Conservation (phyloP, 2,113 vertebrate genomes). For the Dicrurus megarhynchus region DNA sequence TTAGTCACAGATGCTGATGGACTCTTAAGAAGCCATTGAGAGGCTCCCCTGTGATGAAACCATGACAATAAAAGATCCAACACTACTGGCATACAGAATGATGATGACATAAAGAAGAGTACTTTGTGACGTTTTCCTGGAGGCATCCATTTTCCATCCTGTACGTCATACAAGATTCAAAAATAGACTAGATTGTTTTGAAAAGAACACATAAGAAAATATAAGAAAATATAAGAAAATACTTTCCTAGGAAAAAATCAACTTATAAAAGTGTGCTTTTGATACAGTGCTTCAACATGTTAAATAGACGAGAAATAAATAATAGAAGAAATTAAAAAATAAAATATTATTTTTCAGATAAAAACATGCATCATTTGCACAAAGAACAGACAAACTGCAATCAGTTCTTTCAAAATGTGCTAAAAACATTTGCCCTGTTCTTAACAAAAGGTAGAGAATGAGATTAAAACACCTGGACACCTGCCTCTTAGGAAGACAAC, state of each 20-base stretch:
- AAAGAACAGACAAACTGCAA: background rate
- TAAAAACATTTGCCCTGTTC: background rate
- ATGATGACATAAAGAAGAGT: background rate
- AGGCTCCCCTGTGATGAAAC: conserved; percentile 5
- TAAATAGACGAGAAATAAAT: background rate
- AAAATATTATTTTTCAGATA: background rate
- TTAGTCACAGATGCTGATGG: background rate
- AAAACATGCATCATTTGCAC: background rate
- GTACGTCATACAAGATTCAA: background rate
- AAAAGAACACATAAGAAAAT: background rate
- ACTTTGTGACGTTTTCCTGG: background rate
- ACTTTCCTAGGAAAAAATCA: background rate
- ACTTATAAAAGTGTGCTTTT: background rate
- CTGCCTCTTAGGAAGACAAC: background rate
- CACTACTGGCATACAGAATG: background rate
- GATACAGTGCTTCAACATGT: background rate
- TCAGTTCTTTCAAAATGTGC: background rate
- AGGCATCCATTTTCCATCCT: background rate
- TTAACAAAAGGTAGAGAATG: background rate
- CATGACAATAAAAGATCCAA: background rate
- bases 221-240: background rate
- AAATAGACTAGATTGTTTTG: background rate
- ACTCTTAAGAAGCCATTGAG: background rate
- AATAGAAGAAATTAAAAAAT: background rate
- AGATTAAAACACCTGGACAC: background rate